Evolutionary conservation across 1,140 invertebrate species (phyloP).

Genomic region (Leptonema lineaticorne): DNA sequence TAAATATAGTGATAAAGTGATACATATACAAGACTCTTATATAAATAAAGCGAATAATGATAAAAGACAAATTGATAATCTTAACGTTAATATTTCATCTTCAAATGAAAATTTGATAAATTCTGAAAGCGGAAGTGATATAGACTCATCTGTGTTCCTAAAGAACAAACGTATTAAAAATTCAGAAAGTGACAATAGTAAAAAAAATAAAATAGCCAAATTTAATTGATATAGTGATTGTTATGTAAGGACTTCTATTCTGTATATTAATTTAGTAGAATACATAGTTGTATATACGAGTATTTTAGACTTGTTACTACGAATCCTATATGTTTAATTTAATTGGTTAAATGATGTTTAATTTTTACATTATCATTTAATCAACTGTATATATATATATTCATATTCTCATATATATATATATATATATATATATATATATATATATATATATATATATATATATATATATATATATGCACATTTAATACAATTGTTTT

Average conservation of each 20-base stretch:
- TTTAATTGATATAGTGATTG: conserved; percentile 28
- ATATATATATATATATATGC: no score
- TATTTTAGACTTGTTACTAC: conserved; percentile 18
- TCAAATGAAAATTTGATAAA: conserved; percentile 29
- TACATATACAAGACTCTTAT: conserved; percentile 31
- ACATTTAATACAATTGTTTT: no score
- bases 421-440: no score
- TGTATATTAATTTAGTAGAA: conserved; percentile 18
- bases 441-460: no score
- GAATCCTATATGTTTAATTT: conserved; percentile 27
- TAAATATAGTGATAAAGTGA: conserved; percentile 32
- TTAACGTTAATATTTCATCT: conserved; percentile 20
- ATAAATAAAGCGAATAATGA: conserved; percentile 35
- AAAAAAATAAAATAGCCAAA: conserved; percentile 36
- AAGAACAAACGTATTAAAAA: conserved; percentile 34
- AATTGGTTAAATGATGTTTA: conserved; percentile 18
- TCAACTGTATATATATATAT: conserved; percentile 6
- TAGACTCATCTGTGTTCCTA: conserved; percentile 27
- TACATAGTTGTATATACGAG: conserved; percentile 16
- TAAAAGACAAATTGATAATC: conserved; percentile 30
- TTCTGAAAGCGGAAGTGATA: conserved; percentile 3
- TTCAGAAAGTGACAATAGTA: conserved; percentile 31
- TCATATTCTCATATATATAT: no score
- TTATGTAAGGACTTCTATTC: conserved; percentile 11
- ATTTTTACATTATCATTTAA: conserved; percentile 9